A percentile compares a stretch with the other conserved stretches of the same genome.
These are phyloP conservation scores for Pandion haliaetus DNA, from an alignment of 2,113 vertebrate species.

Conservation along the genomic window DNA sequence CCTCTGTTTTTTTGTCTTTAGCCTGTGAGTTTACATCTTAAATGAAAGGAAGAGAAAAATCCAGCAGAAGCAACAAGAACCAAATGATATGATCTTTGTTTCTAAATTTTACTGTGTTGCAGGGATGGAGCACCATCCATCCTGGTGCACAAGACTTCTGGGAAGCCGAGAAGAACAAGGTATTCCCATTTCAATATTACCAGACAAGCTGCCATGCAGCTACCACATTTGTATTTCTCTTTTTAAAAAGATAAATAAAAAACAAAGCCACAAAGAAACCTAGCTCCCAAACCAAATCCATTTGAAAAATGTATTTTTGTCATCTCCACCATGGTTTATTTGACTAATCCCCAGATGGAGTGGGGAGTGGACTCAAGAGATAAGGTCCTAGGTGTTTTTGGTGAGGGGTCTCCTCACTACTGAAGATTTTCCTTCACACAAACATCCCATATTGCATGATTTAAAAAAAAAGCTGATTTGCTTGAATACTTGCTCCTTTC, in stretches of 20 bases:
- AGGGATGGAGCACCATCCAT: slow-evolving; percentile 70
- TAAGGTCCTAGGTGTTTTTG: background rate
- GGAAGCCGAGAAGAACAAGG: slow-evolving; percentile 30
- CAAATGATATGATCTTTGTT: background rate
- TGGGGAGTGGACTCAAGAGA: background rate
- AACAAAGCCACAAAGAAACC: background rate
- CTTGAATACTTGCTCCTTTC: background rate
- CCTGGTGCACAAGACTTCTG: slow-evolving; percentile 46
- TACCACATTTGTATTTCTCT: background rate
- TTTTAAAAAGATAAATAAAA: background rate
- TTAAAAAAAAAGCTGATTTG: background rate
- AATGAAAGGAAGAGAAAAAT: background rate
- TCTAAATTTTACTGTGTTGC: slow-evolving; percentile 57
- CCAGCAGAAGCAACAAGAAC: background rate
- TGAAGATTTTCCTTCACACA: background rate
- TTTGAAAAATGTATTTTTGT: background rate
- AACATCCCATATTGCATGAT: background rate
- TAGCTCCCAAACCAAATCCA: background rate
- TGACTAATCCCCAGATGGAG: background rate
- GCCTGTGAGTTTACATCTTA: background rate
- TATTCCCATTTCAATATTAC: slow-evolving; percentile 25
- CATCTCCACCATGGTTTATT: background rate
- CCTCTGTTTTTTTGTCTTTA: background rate
- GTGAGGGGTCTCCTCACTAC: background rate
- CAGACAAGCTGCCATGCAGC: background rate